Base-by-base conservation (phyloP, 1,140 invertebrate species). In the Drosophila mojavensis region DNA sequence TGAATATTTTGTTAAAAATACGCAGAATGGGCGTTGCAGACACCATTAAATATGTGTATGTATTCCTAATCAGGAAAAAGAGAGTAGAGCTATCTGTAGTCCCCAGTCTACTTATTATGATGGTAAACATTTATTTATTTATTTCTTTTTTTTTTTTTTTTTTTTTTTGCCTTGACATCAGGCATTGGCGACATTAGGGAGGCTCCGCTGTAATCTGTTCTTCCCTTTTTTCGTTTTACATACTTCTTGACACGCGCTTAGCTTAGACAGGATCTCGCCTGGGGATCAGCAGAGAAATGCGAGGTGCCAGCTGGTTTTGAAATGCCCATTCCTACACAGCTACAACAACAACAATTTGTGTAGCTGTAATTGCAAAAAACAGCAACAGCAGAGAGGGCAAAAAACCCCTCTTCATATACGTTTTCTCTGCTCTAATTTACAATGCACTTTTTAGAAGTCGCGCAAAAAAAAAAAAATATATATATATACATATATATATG, bases 221-320 rank as follows among this genome's bases (percentile, higher is more conserved):
- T 5, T 30, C 0, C 28, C 6, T 5, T 5, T 36, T 33, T 2
- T 10, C 33, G 33, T 3, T 36, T 9, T 9, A 36, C 2, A 10
- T 10, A 74, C 69, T 72, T 24, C 61, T 41, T 79, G 78, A 81
- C 78, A 86, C 82, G 81, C 75, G 81, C 13, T 30, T 24, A 50
- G 20, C 41, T 36, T 36, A 36, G 33, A 10, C 1, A 10, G 33
- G 7, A 36, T 36, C 33, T 36, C 5, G 3, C 28, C 28, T 6
- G 6, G 28, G 28, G 6, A 30, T 36, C 78, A 60, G 24, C 20
- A 75, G 30, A n/a, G 28, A 78, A 72, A 82, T 66, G 56, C 54
- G 39, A 43, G 45, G 20, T 20, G 79, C 81, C 83, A 83, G 83
- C 83, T 89, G 83, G 78, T 83, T 67, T 59, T 55, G 61, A 63